These are phyloP conservation scores for Melanargia galathea DNA, from an alignment of 2,888 invertebrate species.

Conservation along the genomic window DNA sequence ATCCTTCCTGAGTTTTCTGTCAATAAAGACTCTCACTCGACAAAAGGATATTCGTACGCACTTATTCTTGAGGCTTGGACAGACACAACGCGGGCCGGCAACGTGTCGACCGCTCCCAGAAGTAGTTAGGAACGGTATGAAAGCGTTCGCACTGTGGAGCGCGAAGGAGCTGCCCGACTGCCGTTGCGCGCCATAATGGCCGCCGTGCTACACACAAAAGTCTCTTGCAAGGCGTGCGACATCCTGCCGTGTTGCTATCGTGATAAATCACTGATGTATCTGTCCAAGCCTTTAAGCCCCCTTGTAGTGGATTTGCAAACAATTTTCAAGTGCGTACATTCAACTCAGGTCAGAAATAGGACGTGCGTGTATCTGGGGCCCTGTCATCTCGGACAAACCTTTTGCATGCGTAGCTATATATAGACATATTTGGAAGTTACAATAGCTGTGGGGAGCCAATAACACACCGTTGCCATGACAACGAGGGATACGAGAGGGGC, in stretches of 20 bases:
- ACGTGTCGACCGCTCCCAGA: too few species aligned
- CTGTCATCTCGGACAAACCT: constrained; percentile 36
- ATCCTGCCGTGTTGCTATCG: background rate
- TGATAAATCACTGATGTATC: background rate
- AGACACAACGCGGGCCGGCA: background rate
- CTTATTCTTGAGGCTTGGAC: background rate
- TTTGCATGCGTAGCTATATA: constrained; percentile 37
- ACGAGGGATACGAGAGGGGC: constrained; percentile 66
- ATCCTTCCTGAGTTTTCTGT: background rate
- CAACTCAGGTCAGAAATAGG: constrained; percentile 38
- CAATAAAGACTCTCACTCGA: constrained; percentile 7
- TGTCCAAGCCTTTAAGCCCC: constrained; percentile 16
- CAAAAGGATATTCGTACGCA: constrained; percentile 9
- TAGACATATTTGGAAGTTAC: constrained; percentile 51
- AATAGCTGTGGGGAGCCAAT: constrained; percentile 73
- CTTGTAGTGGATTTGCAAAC: constrained; percentile 33
- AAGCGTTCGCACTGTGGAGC: background rate
- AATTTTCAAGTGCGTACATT: constrained; percentile 40
- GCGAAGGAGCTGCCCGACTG: too few species aligned
- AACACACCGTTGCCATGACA: constrained; percentile 72
- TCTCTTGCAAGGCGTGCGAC: too few species aligned
- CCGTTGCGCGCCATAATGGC: too few species aligned
- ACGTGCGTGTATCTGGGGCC: constrained; percentile 31
- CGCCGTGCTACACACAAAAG: too few species aligned
- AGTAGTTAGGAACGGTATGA: too few species aligned